These are phyloP conservation scores for Falcunculus frontatus DNA, from an alignment of 2,113 vertebrate genomes.

Conservation along the genomic window DNA sequence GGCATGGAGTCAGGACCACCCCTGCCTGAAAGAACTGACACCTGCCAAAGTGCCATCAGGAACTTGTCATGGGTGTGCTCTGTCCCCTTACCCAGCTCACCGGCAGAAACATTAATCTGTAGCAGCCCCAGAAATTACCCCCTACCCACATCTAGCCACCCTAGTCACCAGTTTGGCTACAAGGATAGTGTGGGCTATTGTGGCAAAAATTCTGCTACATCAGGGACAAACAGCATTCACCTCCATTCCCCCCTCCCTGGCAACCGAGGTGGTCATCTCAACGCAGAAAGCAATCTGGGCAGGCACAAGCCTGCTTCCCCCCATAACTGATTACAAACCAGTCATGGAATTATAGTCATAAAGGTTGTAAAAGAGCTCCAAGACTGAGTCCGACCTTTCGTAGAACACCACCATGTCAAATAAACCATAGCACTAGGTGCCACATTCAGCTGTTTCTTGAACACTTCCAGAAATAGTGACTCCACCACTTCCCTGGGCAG, in stretches of 20 bases:
- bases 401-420: background rate
- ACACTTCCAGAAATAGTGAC: background rate
- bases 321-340: background rate
- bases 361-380: background rate
- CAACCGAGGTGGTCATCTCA: background rate
- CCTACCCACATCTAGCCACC: background rate
- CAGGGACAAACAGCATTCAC: background rate
- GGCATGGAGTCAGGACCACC: background rate
- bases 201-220: background rate
- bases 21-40: background rate
- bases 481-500: background rate
- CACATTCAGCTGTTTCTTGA: background rate
- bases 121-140: background rate
- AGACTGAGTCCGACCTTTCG: background rate
- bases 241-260: accelerated
- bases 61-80: background rate
- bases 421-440: background rate
- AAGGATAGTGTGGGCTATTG: background rate
- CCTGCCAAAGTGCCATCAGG: background rate
- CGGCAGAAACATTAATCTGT: background rate
- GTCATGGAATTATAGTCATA: background rate
- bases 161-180: background rate
- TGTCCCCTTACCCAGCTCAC: background rate
- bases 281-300: background rate
- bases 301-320: background rate